phyloP scores from a whole-genome alignment of 2,888 invertebrate genomes.

The Agrotis ipsilon region DNA sequence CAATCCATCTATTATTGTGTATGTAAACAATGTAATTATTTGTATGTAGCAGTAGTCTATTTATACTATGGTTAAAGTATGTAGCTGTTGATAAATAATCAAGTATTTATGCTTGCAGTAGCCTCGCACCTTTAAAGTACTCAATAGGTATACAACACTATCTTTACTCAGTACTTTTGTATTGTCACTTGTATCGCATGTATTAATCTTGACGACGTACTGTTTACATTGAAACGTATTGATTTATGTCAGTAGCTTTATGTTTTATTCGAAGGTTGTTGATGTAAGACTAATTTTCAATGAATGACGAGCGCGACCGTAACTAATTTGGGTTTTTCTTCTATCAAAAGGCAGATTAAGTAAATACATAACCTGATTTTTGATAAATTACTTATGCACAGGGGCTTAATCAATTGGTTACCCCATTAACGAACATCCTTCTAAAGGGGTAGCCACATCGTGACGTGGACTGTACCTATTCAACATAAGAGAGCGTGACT shows the following conservation, averaged over 20 bases:
- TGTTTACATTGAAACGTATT: conserved; percentile 30
- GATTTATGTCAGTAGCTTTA: conserved; percentile 35
- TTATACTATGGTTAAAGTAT: conserved; percentile 15
- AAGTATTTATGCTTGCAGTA: conserved; percentile 44
- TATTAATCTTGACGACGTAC: conserved; percentile 26
- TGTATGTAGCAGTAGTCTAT: conserved; percentile 42
- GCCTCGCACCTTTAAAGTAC: conserved; percentile 33
- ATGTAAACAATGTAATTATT: conserved; percentile 45
- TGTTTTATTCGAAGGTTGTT: conserved; percentile 34
- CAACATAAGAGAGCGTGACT: conserved; percentile 5
- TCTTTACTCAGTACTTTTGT: conserved; percentile 17
- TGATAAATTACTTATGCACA: no score
- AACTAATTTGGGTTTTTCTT: background rate
- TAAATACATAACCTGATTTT: no score
- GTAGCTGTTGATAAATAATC: conserved; percentile 35
- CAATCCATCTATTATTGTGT: conserved; percentile 45
- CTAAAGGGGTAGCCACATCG: no score
- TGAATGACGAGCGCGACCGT: background rate
- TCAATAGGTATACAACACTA: conserved; percentile 26
- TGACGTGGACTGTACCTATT: background rate
- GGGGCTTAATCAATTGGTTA: no score
- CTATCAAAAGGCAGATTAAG: background rate
- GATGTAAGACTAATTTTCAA: conserved; percentile 6
- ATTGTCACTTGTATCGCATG: conserved; percentile 33
- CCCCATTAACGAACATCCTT: no score